Base-by-base conservation (phyloP, 2,888 invertebrate species). In the Drosophila subsilvestris region DNA sequence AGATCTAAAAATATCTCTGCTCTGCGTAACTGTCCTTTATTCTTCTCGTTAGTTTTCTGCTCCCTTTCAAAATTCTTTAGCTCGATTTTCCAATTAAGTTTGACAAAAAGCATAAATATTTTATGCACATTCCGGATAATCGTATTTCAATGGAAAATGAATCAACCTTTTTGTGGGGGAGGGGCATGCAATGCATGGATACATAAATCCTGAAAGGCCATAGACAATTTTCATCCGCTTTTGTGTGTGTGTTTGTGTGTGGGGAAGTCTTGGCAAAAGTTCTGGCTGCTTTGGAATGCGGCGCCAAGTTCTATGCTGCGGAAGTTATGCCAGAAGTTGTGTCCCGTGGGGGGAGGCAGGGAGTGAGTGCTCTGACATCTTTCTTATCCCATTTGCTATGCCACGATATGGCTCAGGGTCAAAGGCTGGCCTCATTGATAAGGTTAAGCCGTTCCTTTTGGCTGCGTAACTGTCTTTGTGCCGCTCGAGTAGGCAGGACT, bases 221-320 rank as follows among this genome's bases (percentile, higher is more conserved):
- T 66, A 66, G 47, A 68, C 60, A 54, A 49, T 53, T 14, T 53
- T 53, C 18, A 20, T 9, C 37, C 18, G 3, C 43, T 66, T 25
- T 25, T 37, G 44, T 72, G 51, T 63, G 25, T 57, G 42, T 22
- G 58, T 18, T 68, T 27, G 74, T 76, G 63, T 59, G 49, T 37
- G 55, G 12, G 57, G 43, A 68, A 83, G 75, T 73, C 78, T 86
- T 86, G 81, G 68, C 81, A 62, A 69, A 37, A 71, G 62, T 73
- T 80, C 42, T 65, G 68, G 62, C 59, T 61, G 60, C 73, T 66
- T 53, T 58, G 81, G 72, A 84, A 80, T 84, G 62, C 69, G 44
- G 55, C 69, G 44, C 47, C 56, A 78, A 68, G 32, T 67, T 73
- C 55, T 22, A 44, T 37, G 59, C 49, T 29, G 27, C 43, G 27